Evolutionary conservation across 1,140 invertebrate genomes (phyloP).

Genomic region (Tetranychus urticae): DNA sequence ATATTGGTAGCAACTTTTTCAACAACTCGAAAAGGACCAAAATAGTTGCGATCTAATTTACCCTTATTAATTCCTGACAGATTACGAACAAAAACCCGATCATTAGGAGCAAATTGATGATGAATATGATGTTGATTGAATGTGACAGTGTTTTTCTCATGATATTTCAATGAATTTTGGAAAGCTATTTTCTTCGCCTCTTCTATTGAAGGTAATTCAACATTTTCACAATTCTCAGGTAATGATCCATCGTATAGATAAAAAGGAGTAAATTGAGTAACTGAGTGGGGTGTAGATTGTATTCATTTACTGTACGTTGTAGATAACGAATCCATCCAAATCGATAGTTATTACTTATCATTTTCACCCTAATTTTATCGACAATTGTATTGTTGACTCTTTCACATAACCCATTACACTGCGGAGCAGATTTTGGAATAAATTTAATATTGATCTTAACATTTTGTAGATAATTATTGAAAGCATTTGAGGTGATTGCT

Average conservation of each 20-base stretch:
- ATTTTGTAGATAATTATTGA: neutral
- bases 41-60: neutral
- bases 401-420: slow-evolving; percentile 1
- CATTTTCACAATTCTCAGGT: neutral
- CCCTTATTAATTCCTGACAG: neutral
- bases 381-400: slow-evolving; percentile 3
- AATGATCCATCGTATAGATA: neutral
- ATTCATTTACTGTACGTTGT: neutral
- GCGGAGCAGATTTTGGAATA: neutral
- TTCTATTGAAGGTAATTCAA: neutral
- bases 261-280: neutral
- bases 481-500: neutral
- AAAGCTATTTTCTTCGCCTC: neutral
- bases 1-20: neutral
- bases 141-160: neutral
- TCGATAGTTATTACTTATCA: neutral
- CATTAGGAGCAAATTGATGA: neutral
- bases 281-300: neutral
- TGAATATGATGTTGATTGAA: neutral
- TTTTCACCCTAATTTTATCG: neutral
- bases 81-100: neutral
- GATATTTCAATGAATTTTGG: neutral
- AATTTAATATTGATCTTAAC: neutral
- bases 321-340: slow-evolving; percentile 1
- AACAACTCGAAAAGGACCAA: neutral